Conservation (phyloP, 2,797 vertebrate genomes). For the Hippopotamyrus pictus region DNA sequence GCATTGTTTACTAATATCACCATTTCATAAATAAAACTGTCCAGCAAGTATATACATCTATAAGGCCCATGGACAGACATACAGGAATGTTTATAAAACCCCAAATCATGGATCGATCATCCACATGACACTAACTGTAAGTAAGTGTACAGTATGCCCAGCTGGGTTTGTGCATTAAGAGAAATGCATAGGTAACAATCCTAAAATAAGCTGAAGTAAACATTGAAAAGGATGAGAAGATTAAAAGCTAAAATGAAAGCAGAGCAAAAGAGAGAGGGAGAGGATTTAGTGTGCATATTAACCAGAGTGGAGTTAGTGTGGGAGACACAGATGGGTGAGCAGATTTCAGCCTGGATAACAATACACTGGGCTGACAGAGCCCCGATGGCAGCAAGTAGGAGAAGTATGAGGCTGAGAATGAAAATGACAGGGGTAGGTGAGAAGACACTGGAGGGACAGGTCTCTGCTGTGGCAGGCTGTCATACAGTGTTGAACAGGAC, state of each 20-base stretch:
- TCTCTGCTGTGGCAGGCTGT: not conserved
- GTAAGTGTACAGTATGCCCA: not conserved
- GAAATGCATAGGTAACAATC: not conserved
- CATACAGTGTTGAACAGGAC: not conserved
- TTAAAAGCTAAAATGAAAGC: not conserved
- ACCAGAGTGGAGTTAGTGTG: not conserved
- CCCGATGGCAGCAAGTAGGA: not conserved
- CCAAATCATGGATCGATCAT: not conserved
- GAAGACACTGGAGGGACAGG: not conserved
- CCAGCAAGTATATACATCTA: not conserved
- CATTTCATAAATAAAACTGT: not conserved
- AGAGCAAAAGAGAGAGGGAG: not conserved
- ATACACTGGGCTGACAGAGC: not conserved
- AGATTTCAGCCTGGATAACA: constrained; percentile 1
- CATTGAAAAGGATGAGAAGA: not conserved
- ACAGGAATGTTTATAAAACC: not conserved
- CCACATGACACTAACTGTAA: not conserved
- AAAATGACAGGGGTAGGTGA: not conserved
- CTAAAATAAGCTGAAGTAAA: not conserved
- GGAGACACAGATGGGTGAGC: not conserved
- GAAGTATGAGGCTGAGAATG: not conserved
- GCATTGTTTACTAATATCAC: not conserved
- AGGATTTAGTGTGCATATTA: not conserved
- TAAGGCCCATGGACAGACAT: not conserved
- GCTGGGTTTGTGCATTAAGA: not conserved